Conservation (phyloP, 2,113 vertebrate species). For the Hemichromis elongatus region DNA sequence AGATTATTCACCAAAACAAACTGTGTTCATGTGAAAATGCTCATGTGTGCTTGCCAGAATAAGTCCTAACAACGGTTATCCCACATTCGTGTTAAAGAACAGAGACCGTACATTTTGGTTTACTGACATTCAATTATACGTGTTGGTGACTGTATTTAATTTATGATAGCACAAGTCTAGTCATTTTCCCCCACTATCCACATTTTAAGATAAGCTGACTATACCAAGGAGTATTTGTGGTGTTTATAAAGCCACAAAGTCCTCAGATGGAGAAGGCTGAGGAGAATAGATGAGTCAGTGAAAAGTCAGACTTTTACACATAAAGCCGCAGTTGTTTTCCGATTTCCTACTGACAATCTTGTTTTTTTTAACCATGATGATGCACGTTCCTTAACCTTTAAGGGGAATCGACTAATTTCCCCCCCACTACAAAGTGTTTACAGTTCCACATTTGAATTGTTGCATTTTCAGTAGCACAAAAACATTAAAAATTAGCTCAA, state of each 20-base stretch:
- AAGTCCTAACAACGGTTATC: background rate
- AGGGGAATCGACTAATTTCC: background rate
- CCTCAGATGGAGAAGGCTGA: background rate
- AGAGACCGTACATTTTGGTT: background rate
- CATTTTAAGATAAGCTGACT: background rate
- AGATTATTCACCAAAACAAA: background rate
- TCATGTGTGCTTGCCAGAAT: background rate
- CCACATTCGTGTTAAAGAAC: background rate
- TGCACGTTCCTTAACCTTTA: background rate
- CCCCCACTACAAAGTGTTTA: background rate
- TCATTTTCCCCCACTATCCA: background rate
- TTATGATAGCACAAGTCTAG: background rate
- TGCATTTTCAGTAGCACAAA: background rate
- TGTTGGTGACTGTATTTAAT: background rate
- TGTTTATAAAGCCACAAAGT: background rate
- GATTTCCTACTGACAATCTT: background rate
- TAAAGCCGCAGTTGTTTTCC: background rate
- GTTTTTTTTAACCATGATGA: background rate
- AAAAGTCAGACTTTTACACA: background rate
- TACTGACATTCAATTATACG: background rate
- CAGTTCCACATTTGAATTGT: background rate
- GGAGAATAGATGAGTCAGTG: background rate
- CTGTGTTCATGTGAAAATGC: background rate
- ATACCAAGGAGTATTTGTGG: background rate
- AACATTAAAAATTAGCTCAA: background rate